Evolutionary conservation across 2,888 invertebrate species (phyloP).

Genomic region (Harpagoxenus sublaevis): DNA sequence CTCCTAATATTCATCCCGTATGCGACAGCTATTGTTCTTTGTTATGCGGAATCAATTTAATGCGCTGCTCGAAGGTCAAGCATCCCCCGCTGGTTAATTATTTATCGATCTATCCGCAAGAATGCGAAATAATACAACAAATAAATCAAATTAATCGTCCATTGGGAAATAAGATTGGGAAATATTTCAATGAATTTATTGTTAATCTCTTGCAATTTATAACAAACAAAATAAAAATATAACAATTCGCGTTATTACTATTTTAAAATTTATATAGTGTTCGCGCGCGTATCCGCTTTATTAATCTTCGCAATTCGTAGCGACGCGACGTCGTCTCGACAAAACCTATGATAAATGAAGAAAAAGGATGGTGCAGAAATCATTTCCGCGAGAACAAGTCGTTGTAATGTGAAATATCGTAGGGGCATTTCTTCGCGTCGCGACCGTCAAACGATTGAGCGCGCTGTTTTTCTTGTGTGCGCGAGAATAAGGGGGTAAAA

Average conservation of each 20-base stretch:
- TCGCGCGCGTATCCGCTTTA: not conserved
- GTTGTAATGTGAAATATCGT: conserved; percentile 52
- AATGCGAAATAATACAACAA: not conserved
- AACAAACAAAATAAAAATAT: not conserved
- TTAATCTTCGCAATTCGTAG: not conserved
- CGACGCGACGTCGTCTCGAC: conserved; percentile 4
- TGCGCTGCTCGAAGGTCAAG: conserved; percentile 8
- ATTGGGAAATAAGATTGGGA: not conserved
- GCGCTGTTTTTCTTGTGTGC: conserved; percentile 55
- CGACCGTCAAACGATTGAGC: conserved; percentile 46
- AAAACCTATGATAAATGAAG: conserved; percentile 7
- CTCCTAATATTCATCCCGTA: conserved; percentile 55
- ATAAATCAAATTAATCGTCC: not conserved
- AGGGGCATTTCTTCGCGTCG: conserved; percentile 23
- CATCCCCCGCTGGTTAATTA: conserved; percentile 30
- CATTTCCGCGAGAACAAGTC: conserved; percentile 13
- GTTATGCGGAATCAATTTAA: conserved; percentile 50
- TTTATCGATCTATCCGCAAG: conserved; percentile 22
- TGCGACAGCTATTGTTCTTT: conserved; percentile 39
- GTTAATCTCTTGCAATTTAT: not conserved
- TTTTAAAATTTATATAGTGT: not conserved
- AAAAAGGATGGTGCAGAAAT: not conserved
- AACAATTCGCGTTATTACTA: not conserved
- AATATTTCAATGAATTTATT: conserved; percentile 19
- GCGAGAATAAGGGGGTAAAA: conserved; percentile 76